Evolutionary conservation across 2,113 vertebrate species (phyloP), one percentile per base, ranked within the genome.

Genomic region (Entomyzon cyanotis): DNA sequence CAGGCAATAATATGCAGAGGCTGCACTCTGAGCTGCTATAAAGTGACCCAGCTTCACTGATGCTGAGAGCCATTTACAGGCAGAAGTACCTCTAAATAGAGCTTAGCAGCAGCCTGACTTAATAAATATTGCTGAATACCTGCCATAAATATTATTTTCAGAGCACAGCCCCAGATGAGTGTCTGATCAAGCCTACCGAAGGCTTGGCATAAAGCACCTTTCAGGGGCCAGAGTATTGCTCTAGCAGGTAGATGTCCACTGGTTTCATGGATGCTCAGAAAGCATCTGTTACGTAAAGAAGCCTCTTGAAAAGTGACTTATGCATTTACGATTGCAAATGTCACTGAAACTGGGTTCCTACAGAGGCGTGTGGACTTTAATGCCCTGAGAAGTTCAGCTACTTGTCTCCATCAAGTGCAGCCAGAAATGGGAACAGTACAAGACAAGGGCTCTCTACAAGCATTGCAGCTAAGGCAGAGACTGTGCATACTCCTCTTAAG

Each of bases 341-440:
- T 25, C 24, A 76, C 24, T 37, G 33, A 53, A 81, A 49, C 12
- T 35, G 53, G 42, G 39, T 28, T 80, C n/a, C 63, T 73, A n/a
- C 11, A 49, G 23, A 81, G 24, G 9, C 2, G 0, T 35, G 33
- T 23, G 6, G 60, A 58, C n/a, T 62, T 77, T 0, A 52, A 9
- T 5, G 15, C 42, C 77, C 70, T 35, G 46, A 77, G 46, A 69
- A 55, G 52, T 81, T 81, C 47, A 65, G 37, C 28, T 53, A 49
- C 49, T 81, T 65, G 25, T 62, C 30, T 85, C 58, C 44, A 74
- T 58, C n/a, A 62, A 81, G 64, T 31, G 63, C 0, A 3, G 46
- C 25, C 80, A 86, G 53, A 84, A 86, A 77, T 25, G 42, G 50
- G 46, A 89, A 33, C 11, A n/a, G 44, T 6, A 11, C 24, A 56